Percentiles rank a stretch among this genome's conserved stretches.
These are phyloP conservation scores for Callochromis pleurospilus DNA, from an alignment of 2,113 vertebrate species.

Conservation along the genomic window DNA sequence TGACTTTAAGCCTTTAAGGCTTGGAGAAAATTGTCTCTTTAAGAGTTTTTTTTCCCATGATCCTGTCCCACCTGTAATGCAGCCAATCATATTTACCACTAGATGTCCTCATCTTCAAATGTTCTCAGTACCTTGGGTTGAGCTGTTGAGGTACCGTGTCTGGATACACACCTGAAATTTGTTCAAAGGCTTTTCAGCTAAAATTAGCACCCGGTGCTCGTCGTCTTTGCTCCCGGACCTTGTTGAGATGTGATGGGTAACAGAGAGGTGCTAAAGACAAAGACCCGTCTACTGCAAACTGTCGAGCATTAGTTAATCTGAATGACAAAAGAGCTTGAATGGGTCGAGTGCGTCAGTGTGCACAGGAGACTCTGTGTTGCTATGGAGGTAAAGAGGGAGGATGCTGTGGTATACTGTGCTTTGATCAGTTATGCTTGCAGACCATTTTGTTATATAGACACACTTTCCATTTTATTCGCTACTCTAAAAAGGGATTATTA, in stretches of 20 bases:
- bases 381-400: constrained; percentile 56
- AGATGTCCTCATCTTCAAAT: constrained; percentile 33
- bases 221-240: neutral
- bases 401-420: constrained; percentile 20
- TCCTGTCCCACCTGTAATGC: neutral
- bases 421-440: constrained; percentile 33
- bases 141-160: neutral
- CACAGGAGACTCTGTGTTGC: constrained; percentile 58
- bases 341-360: constrained; percentile 44
- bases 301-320: constrained; percentile 58
- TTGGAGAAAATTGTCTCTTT: neutral
- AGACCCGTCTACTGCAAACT: constrained; percentile 22
- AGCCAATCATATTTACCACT: constrained; percentile 12
- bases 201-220: neutral
- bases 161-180: neutral
- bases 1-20: neutral
- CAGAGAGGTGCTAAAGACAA: constrained; percentile 44
- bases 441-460: neutral
- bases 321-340: constrained; percentile 71
- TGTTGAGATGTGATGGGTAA: constrained; percentile 19
- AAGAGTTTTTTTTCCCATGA: fast-evolving
- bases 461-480: neutral
- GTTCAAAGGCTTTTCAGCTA: neutral
- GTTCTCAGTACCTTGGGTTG: neutral
- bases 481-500: neutral